These are phyloP conservation scores for Lissonota sp. DNA, from an alignment of 2,888 invertebrate species.

Conservation along the genomic window DNA sequence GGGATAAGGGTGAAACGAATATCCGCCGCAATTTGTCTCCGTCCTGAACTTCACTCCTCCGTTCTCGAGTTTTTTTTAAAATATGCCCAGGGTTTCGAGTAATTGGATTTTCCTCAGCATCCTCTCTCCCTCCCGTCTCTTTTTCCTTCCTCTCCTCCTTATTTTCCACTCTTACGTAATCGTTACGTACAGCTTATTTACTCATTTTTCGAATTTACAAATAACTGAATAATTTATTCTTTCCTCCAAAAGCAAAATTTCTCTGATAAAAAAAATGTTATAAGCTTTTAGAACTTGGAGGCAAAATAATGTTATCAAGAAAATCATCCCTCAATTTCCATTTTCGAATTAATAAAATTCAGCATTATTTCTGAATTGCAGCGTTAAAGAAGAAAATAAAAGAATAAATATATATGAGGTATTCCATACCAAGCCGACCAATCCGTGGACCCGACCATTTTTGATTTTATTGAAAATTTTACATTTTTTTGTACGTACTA, in stretches of 20 bases:
- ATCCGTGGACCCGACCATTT: no score
- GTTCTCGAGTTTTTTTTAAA: not conserved
- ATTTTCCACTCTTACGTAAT: conserved; percentile 1
- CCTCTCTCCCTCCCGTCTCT: not conserved
- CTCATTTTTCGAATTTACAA: not conserved
- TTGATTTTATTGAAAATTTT: no score
- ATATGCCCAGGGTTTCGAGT: conserved; percentile 21
- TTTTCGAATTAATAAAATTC: no score
- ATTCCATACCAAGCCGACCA: no score
- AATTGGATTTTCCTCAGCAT: conserved; percentile 33
- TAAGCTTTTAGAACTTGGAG: not conserved
- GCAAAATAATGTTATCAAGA: not conserved
- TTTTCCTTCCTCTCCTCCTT: not conserved
- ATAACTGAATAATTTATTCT: no score
- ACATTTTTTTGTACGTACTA: no score
- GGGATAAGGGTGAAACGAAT: not conserved
- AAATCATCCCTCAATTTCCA: no score
- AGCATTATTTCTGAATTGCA: no score
- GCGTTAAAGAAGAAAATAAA: no score
- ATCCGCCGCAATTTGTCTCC: not conserved
- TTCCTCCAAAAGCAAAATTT: not conserved
- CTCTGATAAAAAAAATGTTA: not conserved
- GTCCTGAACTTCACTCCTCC: no score
- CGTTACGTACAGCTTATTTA: conserved; percentile 2
- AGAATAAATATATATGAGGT: no score